Evolutionary conservation across 92 coral and sea anemone genomes (phyloP).

Genomic region (Porites evermanni): DNA sequence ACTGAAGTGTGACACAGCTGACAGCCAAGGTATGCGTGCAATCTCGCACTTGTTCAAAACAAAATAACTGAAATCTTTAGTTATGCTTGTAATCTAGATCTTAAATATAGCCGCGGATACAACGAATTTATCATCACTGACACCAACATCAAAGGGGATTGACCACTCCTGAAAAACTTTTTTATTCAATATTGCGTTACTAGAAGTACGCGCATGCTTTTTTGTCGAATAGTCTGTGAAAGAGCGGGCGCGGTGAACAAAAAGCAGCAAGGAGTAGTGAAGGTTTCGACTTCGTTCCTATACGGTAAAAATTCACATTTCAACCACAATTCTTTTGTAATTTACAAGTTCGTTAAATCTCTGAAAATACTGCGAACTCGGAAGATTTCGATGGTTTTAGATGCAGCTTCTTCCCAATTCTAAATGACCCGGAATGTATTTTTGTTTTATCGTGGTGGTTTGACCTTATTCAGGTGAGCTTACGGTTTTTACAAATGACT

Average conservation of each 20-base stretch:
- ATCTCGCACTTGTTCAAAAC: too few species aligned
- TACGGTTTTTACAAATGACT: slow-evolving; percentile 30
- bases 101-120: too few species aligned
- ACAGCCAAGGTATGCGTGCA: background rate
- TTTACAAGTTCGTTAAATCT: background rate
- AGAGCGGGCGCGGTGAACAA: slow-evolving; percentile 26
- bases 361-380: background rate
- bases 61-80: too few species aligned
- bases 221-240: background rate
- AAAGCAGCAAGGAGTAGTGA: background rate
- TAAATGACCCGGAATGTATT: background rate
- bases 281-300: background rate
- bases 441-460: background rate
- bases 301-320: background rate
- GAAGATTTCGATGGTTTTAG: background rate
- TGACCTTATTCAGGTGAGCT: slow-evolving; percentile 18
- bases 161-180: too few species aligned
- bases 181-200: slow-evolving; percentile 11
- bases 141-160: background rate
- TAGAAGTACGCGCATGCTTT: slow-evolving; percentile 42
- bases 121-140: background rate
- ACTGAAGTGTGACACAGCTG: background rate
- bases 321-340: background rate
- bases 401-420: background rate
- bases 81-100: too few species aligned